Evolutionary conservation across 2,888 invertebrate genomes (phyloP), one percentile per base, ranked within the genome.

Genomic region (Cerastis rubricosa): DNA sequence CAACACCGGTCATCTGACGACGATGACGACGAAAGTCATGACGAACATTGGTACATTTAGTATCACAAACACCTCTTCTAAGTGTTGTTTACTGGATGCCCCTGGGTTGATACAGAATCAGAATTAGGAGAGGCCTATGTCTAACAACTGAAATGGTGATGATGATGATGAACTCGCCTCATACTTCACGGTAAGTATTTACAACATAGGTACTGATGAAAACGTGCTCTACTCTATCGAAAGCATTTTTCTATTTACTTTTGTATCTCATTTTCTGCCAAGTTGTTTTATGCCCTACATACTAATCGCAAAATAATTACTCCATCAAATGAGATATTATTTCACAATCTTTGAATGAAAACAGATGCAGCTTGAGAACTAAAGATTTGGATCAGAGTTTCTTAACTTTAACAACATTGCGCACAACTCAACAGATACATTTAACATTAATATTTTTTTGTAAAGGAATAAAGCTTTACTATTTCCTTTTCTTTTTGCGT

Each of bases 271-370:
- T 72, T 17, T 69, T 51, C 43, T 51, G 12, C 17, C n/a, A n/a
- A 29, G 40, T 74, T 22, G 25, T 45, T 19, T 22, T 47, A 19
- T 19, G 63, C 45, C 22, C 35, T 54, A 40, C 65, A 77, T 59
- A 11, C 11, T 65, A 75, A 75, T 49, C 43, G 79, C 22, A 25
- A 59, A 78, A 65, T 65, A 76, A 76, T 70, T 22, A 43, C 76
- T 76, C 3, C 59, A 9, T 51, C 43, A 43, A 61, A 76, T 51
- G 77, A 79, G 40, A 43, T 17, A 25, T 71, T 29, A 51, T 43
- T 79, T 79, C 61, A 51, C 71, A 79, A 78, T 70, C 7, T 40
- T 43, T 43, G 35, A 45, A 43, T 14, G n/a, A 63, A 7, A 51
- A 51, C 45, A 76, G 29, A 71, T 45, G 35, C 25, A 78, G 17